Conservation (phyloP, 2,113 vertebrate species). For the Antechinus flavipes region DNA sequence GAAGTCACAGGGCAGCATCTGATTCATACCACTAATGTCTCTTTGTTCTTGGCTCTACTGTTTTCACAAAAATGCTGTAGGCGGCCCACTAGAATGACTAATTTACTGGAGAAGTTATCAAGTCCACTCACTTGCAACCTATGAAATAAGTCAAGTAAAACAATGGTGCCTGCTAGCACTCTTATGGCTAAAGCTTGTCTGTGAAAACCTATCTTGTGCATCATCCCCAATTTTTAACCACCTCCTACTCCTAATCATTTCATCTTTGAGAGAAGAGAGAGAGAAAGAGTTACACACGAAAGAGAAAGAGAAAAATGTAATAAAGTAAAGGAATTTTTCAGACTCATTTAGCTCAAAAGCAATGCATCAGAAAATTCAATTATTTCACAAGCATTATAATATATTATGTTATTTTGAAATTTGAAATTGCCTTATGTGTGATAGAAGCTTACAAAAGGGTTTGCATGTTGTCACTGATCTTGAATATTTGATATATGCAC, state of each 20-base stretch:
- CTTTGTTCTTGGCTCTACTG: constrained; percentile 74
- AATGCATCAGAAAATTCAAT: constrained; percentile 36
- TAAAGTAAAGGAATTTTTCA: constrained; percentile 42
- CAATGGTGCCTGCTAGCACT: constrained; percentile 59
- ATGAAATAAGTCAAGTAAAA: constrained; percentile 76
- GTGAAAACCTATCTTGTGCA: constrained; percentile 51
- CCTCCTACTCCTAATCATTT: constrained; percentile 22
- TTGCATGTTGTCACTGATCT: constrained; percentile 34
- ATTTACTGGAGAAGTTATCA: constrained; percentile 73
- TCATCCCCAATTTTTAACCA: constrained; percentile 52
- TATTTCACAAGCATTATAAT: constrained; percentile 39
- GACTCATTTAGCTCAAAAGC: constrained; percentile 15
- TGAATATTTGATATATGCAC: constrained; percentile 11
- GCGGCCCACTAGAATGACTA: constrained; percentile 69
- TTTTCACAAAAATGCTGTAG: constrained; percentile 77
- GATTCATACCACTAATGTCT: constrained; percentile 74
- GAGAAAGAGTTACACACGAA: constrained; percentile 24
- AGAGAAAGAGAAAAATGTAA: constrained; percentile 40
- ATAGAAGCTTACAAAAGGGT: not conserved
- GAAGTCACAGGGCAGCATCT: constrained; percentile 77
- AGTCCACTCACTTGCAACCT: constrained; percentile 67
- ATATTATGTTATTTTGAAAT: constrained; percentile 35
- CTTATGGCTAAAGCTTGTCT: constrained; percentile 51
- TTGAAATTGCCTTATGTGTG: not conserved
- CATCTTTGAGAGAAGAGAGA: constrained; percentile 22